Evolutionary conservation across 2,113 vertebrate genomes (phyloP), one percentile per base, ranked within the genome.

Genomic region (Setophaga coronata): DNA sequence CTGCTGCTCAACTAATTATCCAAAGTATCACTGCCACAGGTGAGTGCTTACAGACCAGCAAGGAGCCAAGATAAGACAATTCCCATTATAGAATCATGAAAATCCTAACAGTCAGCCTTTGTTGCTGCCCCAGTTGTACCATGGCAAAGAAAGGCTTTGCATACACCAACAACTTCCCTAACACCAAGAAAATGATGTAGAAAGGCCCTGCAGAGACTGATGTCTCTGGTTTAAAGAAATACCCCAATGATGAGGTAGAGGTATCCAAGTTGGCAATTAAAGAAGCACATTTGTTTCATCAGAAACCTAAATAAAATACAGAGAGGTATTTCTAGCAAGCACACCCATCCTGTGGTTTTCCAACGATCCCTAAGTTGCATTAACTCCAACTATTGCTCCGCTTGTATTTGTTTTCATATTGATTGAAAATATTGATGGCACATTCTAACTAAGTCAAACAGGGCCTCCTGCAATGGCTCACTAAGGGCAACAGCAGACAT

Each of bases 381-480:
- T 83, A 80, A 73, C 36, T 81, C 84, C 66, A 89, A 86, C 80
- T 58, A 91, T 36, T 4, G 3, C 47, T 82, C 31, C 18, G 10
- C 34, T 92, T 87, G 51, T 74, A 70, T 89, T 47, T 64, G 58
- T 70, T 88, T 82, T 71, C 42, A 3, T 42, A 88, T 70, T 17
- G 90, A 95, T 43, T 60, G 17, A 51, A 82, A 82, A 88, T 57
- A 90, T 14, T 85, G 87, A 94, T 16, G 7, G 31, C 72, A 48
- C 47, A 3, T 43, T 62, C 91, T 70, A 93, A 82, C 62, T 23
- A 62, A 86, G 71, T 66, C 89, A 74, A 93, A 84, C 36, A 14
- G 13, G n/a, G 45, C 31, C 65, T 87, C 40, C 24, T 72, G 38
- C 54, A 58, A 51, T 2, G 62, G 64, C 72, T 92, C 82, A 10